Evolutionary conservation across 2,888 invertebrate species (phyloP).

Genomic region (Melipona beecheii): DNA sequence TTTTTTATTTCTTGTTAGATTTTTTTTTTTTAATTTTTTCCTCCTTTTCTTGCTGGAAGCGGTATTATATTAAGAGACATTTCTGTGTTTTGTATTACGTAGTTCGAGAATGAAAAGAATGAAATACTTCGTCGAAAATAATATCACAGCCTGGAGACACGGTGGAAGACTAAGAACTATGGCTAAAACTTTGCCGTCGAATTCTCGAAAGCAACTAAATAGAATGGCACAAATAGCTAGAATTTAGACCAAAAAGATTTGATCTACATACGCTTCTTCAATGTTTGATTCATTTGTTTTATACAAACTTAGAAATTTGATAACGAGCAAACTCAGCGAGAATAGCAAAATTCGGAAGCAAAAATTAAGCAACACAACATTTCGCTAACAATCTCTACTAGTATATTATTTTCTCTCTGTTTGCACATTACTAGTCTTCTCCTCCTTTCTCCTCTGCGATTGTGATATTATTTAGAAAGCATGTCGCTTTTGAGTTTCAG

Average conservation of each 20-base stretch:
- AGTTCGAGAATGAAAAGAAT: constrained; percentile 51
- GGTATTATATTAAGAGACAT: constrained; percentile 22
- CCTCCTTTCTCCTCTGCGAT: constrained; percentile 59
- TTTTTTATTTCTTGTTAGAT: neutral
- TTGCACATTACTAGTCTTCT: constrained; percentile 52
- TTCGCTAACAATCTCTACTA: neutral
- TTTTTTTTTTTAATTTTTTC: neutral
- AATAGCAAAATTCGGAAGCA: neutral
- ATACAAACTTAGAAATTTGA: neutral
- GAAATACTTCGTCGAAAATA: constrained; percentile 64
- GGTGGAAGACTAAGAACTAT: constrained; percentile 65
- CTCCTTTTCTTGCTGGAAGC: constrained; percentile 24
- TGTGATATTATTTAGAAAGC: constrained; percentile 70
- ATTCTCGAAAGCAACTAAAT: constrained; percentile 13
- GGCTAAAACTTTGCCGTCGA: constrained; percentile 10
- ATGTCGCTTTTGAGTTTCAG: constrained; percentile 55
- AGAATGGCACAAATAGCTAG: constrained; percentile 29
- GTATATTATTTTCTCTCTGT: neutral
- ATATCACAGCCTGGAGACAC: constrained; percentile 70
- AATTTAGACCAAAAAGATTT: constrained; percentile 6
- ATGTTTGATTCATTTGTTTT: neutral
- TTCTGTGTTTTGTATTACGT: constrained; percentile 22
- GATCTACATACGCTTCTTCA: neutral
- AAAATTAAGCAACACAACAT: neutral
- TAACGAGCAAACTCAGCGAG: neutral